Conservation (phyloP, 1,140 invertebrate species). For the Hyles euphorbiae region DNA sequence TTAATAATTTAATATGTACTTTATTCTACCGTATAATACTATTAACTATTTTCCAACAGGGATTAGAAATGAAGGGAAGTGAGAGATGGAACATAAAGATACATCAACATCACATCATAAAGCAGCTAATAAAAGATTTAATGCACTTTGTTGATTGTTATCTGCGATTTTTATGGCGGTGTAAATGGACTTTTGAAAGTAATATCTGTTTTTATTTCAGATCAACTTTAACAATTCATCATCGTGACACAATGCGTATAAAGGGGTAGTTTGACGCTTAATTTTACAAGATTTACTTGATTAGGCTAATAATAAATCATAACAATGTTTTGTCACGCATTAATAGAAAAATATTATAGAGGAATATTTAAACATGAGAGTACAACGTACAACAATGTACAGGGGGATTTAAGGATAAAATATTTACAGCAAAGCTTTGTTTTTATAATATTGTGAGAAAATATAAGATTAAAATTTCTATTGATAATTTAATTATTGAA, state of each 20-base stretch:
- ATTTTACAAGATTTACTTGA: background rate
- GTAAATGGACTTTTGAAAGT: conserved; percentile 65
- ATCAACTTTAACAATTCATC: conserved; percentile 26
- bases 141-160: conserved; percentile 56
- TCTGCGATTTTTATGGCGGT: conserved; percentile 53
- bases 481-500: too few species aligned
- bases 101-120: conserved; percentile 40
- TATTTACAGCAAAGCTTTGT: too few species aligned
- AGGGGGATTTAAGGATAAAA: too few species aligned
- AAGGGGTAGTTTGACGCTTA: conserved; percentile 6
- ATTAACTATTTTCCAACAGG: too few species aligned
- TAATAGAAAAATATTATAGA: too few species aligned
- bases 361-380: too few species aligned
- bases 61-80: conserved; percentile 33
- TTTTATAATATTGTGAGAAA: too few species aligned
- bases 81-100: conserved; percentile 55
- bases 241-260: conserved; percentile 23
- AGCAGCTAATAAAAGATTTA: conserved; percentile 56
- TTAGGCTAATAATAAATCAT: background rate
- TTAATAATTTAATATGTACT: too few species aligned
- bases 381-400: too few species aligned
- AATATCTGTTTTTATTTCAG: conserved; percentile 41
- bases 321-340: too few species aligned
- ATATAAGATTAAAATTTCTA: too few species aligned
- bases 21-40: too few species aligned